Base-by-base conservation (phyloP, 2,113 vertebrate species). In the Salvator merianae region DNA sequence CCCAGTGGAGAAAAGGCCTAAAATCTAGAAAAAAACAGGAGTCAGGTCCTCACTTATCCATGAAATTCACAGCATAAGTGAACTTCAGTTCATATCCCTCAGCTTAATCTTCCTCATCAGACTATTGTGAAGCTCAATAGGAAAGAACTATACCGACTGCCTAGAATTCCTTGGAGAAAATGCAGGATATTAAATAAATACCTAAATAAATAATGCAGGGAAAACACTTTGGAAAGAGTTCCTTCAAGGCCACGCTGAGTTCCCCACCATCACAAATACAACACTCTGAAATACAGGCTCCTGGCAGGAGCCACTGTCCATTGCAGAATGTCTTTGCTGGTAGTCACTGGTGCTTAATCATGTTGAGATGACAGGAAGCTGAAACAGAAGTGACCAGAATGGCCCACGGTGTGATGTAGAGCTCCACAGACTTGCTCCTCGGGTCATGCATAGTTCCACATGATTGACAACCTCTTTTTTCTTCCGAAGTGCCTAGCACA, bases 361-460 rank as follows among this genome's bases (percentile, higher is more conserved):
- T 53, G 62, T 88, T 20, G 83, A 62, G 65, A 47, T 88, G 43
- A 66, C n/a, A 81, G 63, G 5, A 40, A 4, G 76, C 38, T 63
- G 80, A 13, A 13, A 24, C 71, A 59, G 66, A 26, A 83, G 68
- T 43, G 32, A 7, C 84, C 69, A 0, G 5, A n/a, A 18, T 75
- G 6, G 73, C 76, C 80, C 73, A 86, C 12, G 55, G 74, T 38
- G 18, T 8, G 8, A 71, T 73, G 43, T 20, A 26, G 22, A 38
- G 43, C 81, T 87, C 59, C 38, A 69, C 77, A 74, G 71, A 16
- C 71, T 3, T 89, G 81, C 0, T 4, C 86, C 0, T 1, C 16
- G 34, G 63, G 75, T 87, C 38, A 16, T 71, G 85, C n/a, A 34
- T 77, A 69, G 59, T 63, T 50, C 63, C 82, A 2, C 22, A 34